Conservation (phyloP, 2,888 invertebrate genomes). For the Drosophila anomalata region DNA sequence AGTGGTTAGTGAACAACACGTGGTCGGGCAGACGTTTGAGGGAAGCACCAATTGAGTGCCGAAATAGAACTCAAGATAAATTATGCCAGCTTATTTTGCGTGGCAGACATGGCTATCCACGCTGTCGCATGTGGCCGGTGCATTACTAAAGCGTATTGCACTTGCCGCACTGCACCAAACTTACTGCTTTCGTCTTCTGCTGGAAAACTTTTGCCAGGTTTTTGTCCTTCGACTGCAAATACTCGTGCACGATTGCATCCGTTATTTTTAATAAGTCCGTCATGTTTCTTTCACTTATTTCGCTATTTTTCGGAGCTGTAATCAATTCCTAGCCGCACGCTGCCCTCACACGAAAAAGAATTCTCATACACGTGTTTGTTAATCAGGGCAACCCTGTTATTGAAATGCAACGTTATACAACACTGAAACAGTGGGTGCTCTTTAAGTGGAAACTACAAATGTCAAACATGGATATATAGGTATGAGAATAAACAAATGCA, state of each 20-base stretch:
- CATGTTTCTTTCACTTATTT: constrained; percentile 80
- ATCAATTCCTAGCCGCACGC: constrained; percentile 27
- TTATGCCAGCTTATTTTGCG: not conserved
- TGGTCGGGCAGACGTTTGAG: constrained; percentile 30
- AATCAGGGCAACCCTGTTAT: not conserved
- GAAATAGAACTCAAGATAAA: not conserved
- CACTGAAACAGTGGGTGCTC: constrained; percentile 9
- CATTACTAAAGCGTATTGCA: constrained; percentile 17
- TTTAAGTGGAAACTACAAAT: not conserved
- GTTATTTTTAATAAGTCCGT: constrained; percentile 84
- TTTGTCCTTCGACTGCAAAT: constrained; percentile 87
- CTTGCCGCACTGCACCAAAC: constrained; percentile 70
- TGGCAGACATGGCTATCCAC: not conserved
- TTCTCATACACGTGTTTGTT: constrained; percentile 35
- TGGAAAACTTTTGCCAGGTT: constrained; percentile 88
- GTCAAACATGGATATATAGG: too few relatives aligned
- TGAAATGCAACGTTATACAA: not conserved
- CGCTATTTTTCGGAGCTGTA: constrained; percentile 4
- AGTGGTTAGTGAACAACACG: constrained; percentile 65
- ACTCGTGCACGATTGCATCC: constrained; percentile 87
- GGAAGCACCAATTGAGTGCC: not conserved
- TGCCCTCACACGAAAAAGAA: constrained; percentile 28
- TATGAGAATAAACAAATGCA: too few relatives aligned
- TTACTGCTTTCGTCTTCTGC: constrained; percentile 90
- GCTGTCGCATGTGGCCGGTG: constrained; percentile 16